Conservation (phyloP, 2,113 vertebrate genomes). For the Echinops telfairi region DNA sequence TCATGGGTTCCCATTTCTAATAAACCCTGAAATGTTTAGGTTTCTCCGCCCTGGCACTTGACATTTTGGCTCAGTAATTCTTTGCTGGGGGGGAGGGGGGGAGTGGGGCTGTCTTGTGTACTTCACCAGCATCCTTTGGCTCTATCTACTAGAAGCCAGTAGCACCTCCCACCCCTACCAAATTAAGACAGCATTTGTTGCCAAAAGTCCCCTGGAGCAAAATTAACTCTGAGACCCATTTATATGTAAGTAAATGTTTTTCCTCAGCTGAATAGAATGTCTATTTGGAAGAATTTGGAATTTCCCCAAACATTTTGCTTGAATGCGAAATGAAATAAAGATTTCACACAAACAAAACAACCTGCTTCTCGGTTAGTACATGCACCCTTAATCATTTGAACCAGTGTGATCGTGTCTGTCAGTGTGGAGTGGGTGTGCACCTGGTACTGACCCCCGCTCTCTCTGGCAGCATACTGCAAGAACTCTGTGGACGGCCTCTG, state of each 20-base stretch:
- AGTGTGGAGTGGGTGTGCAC: background rate
- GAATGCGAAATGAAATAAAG: background rate
- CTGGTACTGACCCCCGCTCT: slow-evolving; percentile 12
- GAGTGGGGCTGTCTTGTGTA: background rate
- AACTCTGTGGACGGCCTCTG: slow-evolving; percentile 98
- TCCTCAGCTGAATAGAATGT: slow-evolving; percentile 39
- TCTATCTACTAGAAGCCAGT: background rate
- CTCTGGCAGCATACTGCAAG: slow-evolving; percentile 94
- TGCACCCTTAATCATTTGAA: background rate
- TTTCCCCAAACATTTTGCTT: slow-evolving; percentile 27
- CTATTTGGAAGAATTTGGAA: background rate
- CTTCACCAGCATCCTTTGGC: background rate
- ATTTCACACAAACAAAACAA: background rate
- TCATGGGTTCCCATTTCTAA: background rate
- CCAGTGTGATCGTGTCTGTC: background rate
- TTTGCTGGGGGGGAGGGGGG: background rate
- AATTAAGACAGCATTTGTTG: background rate
- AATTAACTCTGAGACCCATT: background rate
- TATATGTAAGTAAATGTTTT: slow-evolving; percentile 43
- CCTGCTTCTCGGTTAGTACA: background rate
- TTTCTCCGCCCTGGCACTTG: background rate
- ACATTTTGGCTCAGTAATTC: background rate
- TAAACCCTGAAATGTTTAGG: background rate
- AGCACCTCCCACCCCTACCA: background rate
- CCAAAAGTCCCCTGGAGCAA: background rate